Evolutionary conservation across 2,113 vertebrate species (phyloP).

Genomic region (Corythaixoides concolor): DNA sequence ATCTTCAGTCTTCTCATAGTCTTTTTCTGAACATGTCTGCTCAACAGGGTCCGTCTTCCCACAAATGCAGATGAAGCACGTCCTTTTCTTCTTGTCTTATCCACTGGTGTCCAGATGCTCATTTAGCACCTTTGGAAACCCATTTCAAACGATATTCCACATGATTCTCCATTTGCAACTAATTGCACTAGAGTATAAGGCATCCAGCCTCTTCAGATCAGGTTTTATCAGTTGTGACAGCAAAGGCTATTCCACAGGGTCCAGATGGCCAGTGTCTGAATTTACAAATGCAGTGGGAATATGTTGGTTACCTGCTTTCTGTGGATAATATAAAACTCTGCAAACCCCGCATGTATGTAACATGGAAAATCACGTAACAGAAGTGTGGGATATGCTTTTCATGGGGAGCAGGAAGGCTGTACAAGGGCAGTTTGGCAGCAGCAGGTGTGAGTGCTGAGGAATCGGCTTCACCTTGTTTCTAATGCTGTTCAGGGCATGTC

Average conservation of each 20-base stretch:
- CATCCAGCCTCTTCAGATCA: background rate
- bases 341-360: fast-evolving
- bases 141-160: background rate
- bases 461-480: background rate
- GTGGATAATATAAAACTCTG: background rate
- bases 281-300: background rate
- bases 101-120: too few relatives aligned
- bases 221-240: background rate
- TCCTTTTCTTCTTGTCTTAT: background rate
- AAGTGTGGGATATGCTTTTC: background rate
- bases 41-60: background rate
- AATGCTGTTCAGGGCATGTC: background rate
- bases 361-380: fast-evolving
- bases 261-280: background rate
- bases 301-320: fast-evolving
- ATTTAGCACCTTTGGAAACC: background rate
- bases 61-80: background rate
- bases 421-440: background rate
- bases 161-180: background rate
- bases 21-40: background rate
- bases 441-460: background rate
- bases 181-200: background rate
- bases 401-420: background rate
- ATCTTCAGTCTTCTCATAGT: background rate
- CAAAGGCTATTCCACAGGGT: background rate